Evolutionary conservation across 2,888 invertebrate genomes (phyloP).

Genomic region (Chaetogeoica ovagalla): DNA sequence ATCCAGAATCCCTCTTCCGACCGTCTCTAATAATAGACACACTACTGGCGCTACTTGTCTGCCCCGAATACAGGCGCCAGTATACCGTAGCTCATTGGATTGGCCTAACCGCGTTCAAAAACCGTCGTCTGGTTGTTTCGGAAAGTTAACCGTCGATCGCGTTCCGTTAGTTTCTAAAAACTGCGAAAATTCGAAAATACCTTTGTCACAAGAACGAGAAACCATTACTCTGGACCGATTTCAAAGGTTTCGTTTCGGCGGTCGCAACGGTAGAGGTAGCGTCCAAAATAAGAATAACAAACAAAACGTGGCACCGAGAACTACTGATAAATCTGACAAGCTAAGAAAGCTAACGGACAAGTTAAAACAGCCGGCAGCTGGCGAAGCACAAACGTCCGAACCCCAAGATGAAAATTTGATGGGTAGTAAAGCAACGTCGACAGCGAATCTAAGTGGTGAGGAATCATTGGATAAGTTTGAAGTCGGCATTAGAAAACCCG

Average conservation of each 20-base stretch:
- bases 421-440: constrained; percentile 59
- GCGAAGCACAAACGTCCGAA: constrained; percentile 23
- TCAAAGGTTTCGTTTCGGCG: constrained; percentile 76
- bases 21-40: constrained; percentile 57
- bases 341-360: constrained; percentile 77
- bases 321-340: constrained; percentile 67
- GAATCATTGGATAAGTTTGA: constrained; percentile 58
- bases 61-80: constrained; percentile 62
- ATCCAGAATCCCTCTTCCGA: constrained; percentile 55
- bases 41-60: constrained; percentile 56
- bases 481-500: constrained; percentile 65
- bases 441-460: constrained; percentile 58
- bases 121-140: constrained; percentile 55
- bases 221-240: constrained; percentile 72
- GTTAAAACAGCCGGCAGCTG: constrained; percentile 62
- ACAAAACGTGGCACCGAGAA: constrained; percentile 58
- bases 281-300: constrained; percentile 56
- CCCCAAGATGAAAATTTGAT: constrained; percentile 33
- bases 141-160: constrained; percentile 34
- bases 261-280: constrained; percentile 59
- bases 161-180: constrained; percentile 55
- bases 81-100: constrained; percentile 56
- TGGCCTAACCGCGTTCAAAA: constrained; percentile 55
- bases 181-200: constrained; percentile 55
- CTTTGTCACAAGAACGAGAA: constrained; percentile 56